Evolutionary conservation across 2,797 vertebrate genomes (phyloP).

Genomic region (Dermochelys coriacea): DNA sequence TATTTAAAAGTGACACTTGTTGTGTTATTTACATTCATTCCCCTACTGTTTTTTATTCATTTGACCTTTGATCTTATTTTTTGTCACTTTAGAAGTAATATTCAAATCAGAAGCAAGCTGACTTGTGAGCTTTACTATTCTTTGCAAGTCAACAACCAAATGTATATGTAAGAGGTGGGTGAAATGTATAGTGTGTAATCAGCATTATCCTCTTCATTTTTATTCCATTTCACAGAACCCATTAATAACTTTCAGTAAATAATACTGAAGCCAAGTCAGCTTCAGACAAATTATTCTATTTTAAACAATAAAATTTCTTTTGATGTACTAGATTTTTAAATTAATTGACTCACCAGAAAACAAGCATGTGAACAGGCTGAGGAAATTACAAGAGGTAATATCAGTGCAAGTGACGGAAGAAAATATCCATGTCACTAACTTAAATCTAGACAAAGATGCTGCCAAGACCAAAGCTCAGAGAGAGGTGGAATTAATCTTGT

Average conservation of each 20-base stretch:
- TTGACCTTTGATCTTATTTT: conserved; percentile 59
- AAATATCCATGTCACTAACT: conserved; percentile 42
- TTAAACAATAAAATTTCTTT: conserved; percentile 56
- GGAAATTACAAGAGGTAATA: conserved; percentile 66
- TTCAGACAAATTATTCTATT: conserved; percentile 32
- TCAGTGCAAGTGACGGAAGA: conserved; percentile 74
- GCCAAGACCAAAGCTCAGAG: conserved; percentile 38
- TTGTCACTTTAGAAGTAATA: conserved; percentile 46
- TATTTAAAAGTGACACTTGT: not conserved
- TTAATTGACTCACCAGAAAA: conserved; percentile 70
- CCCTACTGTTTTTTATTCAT: conserved; percentile 65
- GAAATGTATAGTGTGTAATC: conserved; percentile 57
- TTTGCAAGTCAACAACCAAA: conserved; percentile 39
- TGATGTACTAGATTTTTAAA: conserved; percentile 60
- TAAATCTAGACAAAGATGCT: conserved; percentile 65
- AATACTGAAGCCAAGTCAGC: conserved; percentile 48
- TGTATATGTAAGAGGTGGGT: conserved; percentile 45
- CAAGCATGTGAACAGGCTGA: conserved; percentile 63
- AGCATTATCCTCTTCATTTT: conserved; percentile 38
- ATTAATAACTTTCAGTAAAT: conserved; percentile 65
- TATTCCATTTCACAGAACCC: conserved; percentile 45
- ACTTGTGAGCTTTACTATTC: conserved; percentile 25
- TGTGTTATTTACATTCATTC: conserved; percentile 36
- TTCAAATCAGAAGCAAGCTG: conserved; percentile 47
- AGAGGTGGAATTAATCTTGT: conserved; percentile 56